A percentile compares a stretch with the other conserved stretches of the same genome.
Conservation (phyloP, 2,888 invertebrate species). For the Tenthredo livida region DNA sequence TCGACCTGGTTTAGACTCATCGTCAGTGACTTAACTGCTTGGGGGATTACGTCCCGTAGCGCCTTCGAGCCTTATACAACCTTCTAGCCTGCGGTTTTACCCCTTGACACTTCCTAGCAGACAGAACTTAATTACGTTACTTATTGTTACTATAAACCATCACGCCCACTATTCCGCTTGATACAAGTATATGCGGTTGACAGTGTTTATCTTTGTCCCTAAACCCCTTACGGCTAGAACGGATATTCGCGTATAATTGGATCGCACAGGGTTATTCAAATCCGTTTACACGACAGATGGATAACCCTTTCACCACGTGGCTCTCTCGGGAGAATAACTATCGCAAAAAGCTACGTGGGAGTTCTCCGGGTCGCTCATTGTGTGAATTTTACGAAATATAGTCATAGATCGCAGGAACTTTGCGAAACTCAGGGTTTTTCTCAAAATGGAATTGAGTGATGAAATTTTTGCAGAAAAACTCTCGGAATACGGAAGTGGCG, state of each 20-base stretch:
- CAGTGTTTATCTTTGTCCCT: conserved; percentile 8
- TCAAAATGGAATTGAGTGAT: no score
- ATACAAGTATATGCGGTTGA: not conserved
- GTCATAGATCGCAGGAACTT: no score
- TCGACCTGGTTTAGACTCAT: conserved; percentile 25
- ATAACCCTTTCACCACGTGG: not conserved
- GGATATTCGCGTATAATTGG: conserved; percentile 19
- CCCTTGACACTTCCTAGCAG: conserved; percentile 33
- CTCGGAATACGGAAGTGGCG: not conserved
- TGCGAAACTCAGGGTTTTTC: no score
- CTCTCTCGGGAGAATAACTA: not conserved
- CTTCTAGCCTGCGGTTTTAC: not conserved
- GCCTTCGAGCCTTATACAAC: conserved; percentile 24
- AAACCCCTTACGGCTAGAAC: not conserved
- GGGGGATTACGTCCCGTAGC: conserved; percentile 30
- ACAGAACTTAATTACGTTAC: conserved; percentile 27
- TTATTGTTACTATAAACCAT: conserved; percentile 26
- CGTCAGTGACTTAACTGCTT: conserved; percentile 35
- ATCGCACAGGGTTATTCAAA: conserved; percentile 12
- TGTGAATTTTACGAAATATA: not conserved
- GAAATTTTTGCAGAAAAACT: no score
- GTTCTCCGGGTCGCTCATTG: not conserved
- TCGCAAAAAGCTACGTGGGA: not conserved
- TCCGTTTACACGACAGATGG: not conserved
- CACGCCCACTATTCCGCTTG: not conserved